Percentiles rank a stretch among this genome's conserved stretches.
Evolutionary conservation across 30 jellyfish, hydroid and myxozoan species (phyloP).

Genomic region (Turritopsis dohrnii): DNA sequence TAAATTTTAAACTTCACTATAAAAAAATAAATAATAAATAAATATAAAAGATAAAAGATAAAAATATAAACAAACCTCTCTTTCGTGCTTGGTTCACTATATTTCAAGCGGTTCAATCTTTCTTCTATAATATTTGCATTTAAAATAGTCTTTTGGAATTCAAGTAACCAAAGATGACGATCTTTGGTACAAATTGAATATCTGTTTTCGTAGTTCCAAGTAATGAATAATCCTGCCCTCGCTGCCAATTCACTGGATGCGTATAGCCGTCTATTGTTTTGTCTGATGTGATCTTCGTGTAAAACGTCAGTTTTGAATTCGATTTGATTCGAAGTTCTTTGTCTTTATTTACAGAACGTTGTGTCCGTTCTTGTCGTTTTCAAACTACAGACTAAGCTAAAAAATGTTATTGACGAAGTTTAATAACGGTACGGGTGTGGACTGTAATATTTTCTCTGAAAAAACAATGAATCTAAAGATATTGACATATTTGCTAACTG

Average conservation of each 20-base stretch:
- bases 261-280: not conserved
- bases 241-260: conserved; percentile 14
- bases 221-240: conserved; percentile 8
- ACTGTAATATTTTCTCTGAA: not conserved
- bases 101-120: conserved; percentile 17
- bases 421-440: conserved; percentile 19
- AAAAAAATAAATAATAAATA: not conserved
- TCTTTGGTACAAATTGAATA: not conserved
- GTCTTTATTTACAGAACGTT: not conserved
- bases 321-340: not conserved
- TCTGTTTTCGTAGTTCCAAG: not conserved
- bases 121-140: conserved; percentile 1
- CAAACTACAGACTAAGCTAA: conserved; percentile 1
- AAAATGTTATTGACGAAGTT: not conserved
- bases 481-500: conserved; percentile 28
- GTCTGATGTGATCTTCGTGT: not conserved
- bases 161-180: not conserved
- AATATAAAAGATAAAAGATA: not conserved
- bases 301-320: not conserved
- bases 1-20: not conserved
- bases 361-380: conserved; percentile 2
- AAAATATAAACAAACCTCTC: not conserved
- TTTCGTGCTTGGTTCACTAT: conserved; percentile 17
- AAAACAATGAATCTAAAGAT: not conserved
- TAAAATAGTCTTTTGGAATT: not conserved